Base-by-base conservation (phyloP, 2,888 invertebrate species). In the Idaea biselata region DNA sequence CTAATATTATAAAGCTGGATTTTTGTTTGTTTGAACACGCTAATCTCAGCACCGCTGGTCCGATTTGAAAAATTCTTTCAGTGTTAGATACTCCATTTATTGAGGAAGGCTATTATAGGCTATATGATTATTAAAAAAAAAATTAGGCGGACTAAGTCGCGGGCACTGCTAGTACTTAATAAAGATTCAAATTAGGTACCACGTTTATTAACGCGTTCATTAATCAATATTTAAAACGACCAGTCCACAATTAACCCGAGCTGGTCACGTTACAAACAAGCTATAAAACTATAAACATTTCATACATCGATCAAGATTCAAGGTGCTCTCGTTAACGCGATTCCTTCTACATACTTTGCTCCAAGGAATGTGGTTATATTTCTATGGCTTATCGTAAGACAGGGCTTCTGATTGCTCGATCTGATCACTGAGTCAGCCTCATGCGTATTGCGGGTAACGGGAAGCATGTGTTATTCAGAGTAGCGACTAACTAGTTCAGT, bases 291-390 rank as follows among this genome's bases (percentile, higher is more conserved):
- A n/a, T n/a, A n/a, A n/a, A 25, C 25, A 25, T 25, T 25, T 25
- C 25, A 25, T 44, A 44, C 44, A 14, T 44, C 44, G 33, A 1
- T 33, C 44, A 57, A 17, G 59, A 63, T 67, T 70, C 69, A 67
- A 70, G 71, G 73, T 73, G 68, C 75, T 77, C 68, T 79, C 73
- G 73, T 72, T 71, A 72, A 68, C 64, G 68, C 75, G 78, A 79
- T 77, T 75, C 72, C 76, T 83, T 83, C 83, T 82, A 73, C 82
- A 73, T 83, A 79, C 77, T 73, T 80, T 75, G 71, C 16, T 70
- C 59, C 64, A 62, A 68, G 83, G 84, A 81, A 86, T 83, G 77
- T 73, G 69, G 70, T 69, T 76, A 70, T 73, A 73, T 76, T 77
- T 68, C 78, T 80, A 74, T 70, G 74, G 73, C 74, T 77, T 78